phyloP scores from a whole-genome alignment of 1,140 invertebrate genomes.

The Belonocnema kinseyi region DNA sequence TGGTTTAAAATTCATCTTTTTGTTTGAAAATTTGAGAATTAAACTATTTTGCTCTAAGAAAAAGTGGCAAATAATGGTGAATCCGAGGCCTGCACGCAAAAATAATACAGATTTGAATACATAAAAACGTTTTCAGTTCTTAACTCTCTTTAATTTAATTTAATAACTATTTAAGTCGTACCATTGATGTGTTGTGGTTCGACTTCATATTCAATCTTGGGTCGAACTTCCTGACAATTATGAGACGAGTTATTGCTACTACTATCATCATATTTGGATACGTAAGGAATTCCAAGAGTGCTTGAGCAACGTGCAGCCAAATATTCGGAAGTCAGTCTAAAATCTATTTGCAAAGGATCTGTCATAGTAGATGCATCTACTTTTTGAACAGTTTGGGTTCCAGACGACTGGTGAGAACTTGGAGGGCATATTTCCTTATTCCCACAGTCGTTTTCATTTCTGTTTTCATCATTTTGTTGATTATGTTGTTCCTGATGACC shows the following conservation, averaged over 20 bases:
- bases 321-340: conserved; percentile 71
- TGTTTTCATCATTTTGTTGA: conserved; percentile 69
- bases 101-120: too few species aligned
- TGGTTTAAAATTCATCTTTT: too few species aligned
- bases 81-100: too few species aligned
- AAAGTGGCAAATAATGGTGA: too few species aligned
- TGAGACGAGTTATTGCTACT: conserved; percentile 62
- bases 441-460: conserved; percentile 68
- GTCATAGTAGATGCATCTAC: conserved; percentile 77
- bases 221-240: conserved; percentile 59
- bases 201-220: conserved; percentile 68
- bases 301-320: conserved; percentile 68
- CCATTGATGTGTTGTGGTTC: conserved; percentile 55
- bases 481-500: conserved; percentile 47
- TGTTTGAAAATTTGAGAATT: too few species aligned
- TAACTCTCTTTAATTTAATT: too few species aligned
- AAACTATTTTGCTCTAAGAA: too few species aligned
- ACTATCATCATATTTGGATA: conserved; percentile 66
- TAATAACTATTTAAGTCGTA: neutral
- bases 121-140: too few species aligned
- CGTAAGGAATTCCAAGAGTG: conserved; percentile 67
- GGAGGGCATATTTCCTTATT: conserved; percentile 65
- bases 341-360: conserved; percentile 73
- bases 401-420: conserved; percentile 64
- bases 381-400: conserved; percentile 70